Percentiles rank a stretch among this genome's conserved stretches.
phyloP scores from a whole-genome alignment of 2,113 vertebrate genomes.

The Thalassarche chlororhynchos region DNA sequence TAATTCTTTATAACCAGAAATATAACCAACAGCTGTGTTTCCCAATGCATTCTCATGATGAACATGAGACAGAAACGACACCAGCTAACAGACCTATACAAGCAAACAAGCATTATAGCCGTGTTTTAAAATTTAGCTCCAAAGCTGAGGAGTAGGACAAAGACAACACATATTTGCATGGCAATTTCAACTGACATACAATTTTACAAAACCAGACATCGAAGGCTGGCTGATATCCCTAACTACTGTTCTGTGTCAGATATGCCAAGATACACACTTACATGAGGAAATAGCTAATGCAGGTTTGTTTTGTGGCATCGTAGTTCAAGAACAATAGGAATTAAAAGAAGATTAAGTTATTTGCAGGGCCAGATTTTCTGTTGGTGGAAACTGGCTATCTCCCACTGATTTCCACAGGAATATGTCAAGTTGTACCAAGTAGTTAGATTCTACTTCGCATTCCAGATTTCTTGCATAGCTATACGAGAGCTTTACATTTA shows the following conservation, averaged over 20 bases:
- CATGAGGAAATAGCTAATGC: not conserved
- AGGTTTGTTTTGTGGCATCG: not conserved
- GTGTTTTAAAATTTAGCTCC: not conserved
- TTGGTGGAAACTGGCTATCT: not conserved
- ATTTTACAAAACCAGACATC: not conserved
- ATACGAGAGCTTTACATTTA: not conserved
- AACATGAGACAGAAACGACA: not conserved
- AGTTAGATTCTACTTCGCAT: not conserved
- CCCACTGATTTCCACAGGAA: not conserved
- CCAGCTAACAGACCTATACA: not conserved
- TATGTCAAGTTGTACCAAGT: not conserved
- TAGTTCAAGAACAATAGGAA: not conserved
- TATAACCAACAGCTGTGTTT: not conserved
- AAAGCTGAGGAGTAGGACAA: not conserved
- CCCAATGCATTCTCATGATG: not conserved
- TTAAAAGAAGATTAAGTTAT: not conserved
- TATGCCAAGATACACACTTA: not conserved
- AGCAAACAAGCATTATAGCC: not conserved
- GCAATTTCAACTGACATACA: not conserved
- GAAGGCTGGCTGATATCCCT: not conserved
- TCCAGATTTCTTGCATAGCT: not conserved
- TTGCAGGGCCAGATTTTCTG: not conserved
- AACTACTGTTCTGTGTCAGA: not conserved
- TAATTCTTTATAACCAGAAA: too few species aligned
- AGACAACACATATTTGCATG: not conserved